Evolutionary conservation across 2,113 vertebrate genomes (phyloP), one percentile per base, ranked within the genome.

Genomic region (Dipodomys ordii): DNA sequence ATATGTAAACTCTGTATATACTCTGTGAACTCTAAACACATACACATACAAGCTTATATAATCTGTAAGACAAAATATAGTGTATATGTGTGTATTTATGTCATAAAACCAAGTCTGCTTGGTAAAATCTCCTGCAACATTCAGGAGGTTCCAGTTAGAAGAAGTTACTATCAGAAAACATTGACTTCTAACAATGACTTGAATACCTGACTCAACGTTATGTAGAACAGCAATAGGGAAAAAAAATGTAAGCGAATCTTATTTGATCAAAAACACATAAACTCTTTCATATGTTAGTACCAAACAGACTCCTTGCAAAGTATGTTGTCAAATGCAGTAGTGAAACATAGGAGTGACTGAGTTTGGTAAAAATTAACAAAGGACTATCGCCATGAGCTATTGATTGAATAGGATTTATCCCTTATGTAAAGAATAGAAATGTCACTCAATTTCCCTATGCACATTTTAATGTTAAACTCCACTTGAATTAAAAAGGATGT

Each of bases 231-330:
- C 20, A 69, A 74, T 28, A 96, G 25, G 81, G 57, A 12, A 83
- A 94, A 82, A 35, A 93, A 69, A 91, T 72, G 83, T 91, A 95
- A 65, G 35, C 16, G 90, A 92, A 64, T 15, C 46, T 67, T 82
- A 39, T 72, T 79, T 79, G 94, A 74, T 92, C 92, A 94, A 53
- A 94, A 93, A 82, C 53, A 65, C 73, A 87, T n/a, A 93, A 94
- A 92, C 65, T 13, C 35, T 83, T 94, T 96, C 57, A 92, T 96
- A 90, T 92, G 85, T 71, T 88, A 85, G 79, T 78, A 82, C 53
- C 44, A 79, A 18, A 89, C 8, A 90, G 88, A 78, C 32, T 35
- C 18, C 20, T 9, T 71, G 27, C 92, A 95, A 91, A 18, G 78
- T 77, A 71, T 46, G 81, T 67, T 6, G n/a, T 71, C 23, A 46